These are phyloP conservation scores for Mechanitis mazaeus DNA, from an alignment of 2,888 invertebrate species.

Conservation along the genomic window DNA sequence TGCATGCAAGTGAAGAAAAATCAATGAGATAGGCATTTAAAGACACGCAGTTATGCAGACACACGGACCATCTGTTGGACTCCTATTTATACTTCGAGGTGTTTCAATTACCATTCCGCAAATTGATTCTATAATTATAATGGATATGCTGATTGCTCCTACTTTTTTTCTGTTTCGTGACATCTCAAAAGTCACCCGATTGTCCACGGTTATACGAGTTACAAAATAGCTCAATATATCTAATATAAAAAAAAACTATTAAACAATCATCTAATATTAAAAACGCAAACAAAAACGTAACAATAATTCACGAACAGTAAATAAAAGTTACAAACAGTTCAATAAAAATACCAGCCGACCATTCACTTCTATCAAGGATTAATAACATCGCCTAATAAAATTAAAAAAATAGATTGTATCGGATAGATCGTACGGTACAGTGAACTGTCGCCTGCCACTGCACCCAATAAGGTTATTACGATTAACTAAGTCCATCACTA, in stretches of 20 bases:
- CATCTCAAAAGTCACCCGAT: not conserved
- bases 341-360: conserved; percentile 2
- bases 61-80: not conserved
- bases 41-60: not conserved
- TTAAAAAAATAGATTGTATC: conserved; percentile 24
- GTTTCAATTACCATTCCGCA: not conserved
- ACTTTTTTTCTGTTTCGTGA: not conserved
- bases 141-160: not conserved
- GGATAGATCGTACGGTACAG: conserved; percentile 39
- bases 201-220: too few species aligned
- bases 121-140: conserved; percentile 3
- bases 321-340: not conserved
- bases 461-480: conserved; percentile 53
- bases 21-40: not conserved
- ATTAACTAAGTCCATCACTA: conserved; percentile 51
- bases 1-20: not conserved
- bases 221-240: too few species aligned
- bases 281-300: too few species aligned
- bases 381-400: conserved; percentile 12
- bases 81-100: not conserved
- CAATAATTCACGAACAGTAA: too few species aligned
- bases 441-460: conserved; percentile 52
- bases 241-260: too few species aligned
- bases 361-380: conserved; percentile 5
- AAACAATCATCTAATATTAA: too few species aligned